A percentile compares a stretch with the other conserved stretches of the same genome.
phyloP scores from a whole-genome alignment of 2,888 invertebrate genomes.

The Torymus aiolomorphi region DNA sequence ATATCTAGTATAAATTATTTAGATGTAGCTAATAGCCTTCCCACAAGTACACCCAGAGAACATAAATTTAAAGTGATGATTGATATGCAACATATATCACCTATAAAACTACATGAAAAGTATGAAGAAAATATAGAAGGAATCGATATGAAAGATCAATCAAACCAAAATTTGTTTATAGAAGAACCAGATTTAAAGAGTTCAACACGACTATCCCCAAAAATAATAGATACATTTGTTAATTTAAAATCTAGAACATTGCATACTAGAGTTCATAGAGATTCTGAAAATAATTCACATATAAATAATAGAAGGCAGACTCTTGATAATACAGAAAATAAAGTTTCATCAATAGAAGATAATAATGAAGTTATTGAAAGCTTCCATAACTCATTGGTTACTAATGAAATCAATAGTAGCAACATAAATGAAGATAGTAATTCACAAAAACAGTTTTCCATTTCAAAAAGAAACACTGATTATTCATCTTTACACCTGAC shows the following conservation, averaged over 20 bases:
- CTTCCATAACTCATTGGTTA: not conserved
- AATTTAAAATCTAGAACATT: not conserved
- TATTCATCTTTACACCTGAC: not conserved
- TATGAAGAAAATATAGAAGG: not conserved
- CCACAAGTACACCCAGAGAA: conserved; percentile 35
- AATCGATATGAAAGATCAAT: not conserved
- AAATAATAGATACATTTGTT: not conserved
- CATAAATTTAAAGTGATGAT: conserved; percentile 6
- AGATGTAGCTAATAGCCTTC: not conserved
- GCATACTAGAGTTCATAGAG: not conserved
- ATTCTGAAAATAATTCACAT: not conserved
- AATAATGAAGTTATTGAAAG: conserved; percentile 11
- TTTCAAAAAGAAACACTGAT: not conserved
- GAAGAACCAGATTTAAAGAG: not conserved
- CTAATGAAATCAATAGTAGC: not conserved
- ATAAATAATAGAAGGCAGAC: not conserved
- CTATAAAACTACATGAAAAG: conserved; percentile 39
- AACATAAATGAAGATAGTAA: not conserved
- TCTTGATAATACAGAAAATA: not conserved
- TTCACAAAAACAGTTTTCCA: not conserved
- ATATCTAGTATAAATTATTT: too few relatives aligned
- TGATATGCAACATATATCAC: conserved; percentile 47
- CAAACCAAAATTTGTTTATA: not conserved
- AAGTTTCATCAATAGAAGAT: conserved; percentile 1
- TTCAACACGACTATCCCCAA: not conserved